Percentiles rank a stretch among this genome's conserved stretches.
Evolutionary conservation across 2,888 invertebrate genomes (phyloP).

Genomic region (Agapostemon virescens): DNA sequence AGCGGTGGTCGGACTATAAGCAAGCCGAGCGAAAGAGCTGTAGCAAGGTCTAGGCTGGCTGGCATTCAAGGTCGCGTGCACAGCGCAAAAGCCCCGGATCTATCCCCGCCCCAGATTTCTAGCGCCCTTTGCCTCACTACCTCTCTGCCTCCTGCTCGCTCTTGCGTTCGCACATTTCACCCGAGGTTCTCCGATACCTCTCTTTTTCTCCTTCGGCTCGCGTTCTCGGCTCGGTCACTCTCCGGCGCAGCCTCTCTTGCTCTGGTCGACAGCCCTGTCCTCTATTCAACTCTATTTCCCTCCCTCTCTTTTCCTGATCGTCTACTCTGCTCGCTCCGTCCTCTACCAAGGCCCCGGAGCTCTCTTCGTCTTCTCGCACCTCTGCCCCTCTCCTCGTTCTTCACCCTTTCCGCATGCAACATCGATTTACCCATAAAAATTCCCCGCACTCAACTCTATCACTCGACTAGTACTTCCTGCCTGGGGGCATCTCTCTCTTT

Average conservation of each 20-base stretch:
- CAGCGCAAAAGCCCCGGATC: conserved; percentile 72
- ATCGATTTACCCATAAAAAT: conserved; percentile 80
- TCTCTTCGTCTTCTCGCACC: conserved; percentile 19
- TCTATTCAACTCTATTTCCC: not conserved
- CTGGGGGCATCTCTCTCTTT: conserved; percentile 66
- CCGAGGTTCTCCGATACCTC: conserved; percentile 4
- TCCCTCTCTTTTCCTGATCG: conserved; percentile 13
- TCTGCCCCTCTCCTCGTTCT: conserved; percentile 26
- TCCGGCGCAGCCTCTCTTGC: conserved; percentile 23
- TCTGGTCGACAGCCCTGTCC: conserved; percentile 8
- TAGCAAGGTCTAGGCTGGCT: conserved; percentile 78
- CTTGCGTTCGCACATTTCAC: conserved; percentile 38
- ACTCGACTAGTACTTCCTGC: conserved; percentile 78
- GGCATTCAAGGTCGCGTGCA: conserved; percentile 77
- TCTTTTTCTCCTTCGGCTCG: not conserved
- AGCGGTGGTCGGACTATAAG: conserved; percentile 64
- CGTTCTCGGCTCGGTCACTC: conserved; percentile 26
- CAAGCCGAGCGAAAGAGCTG: conserved; percentile 66
- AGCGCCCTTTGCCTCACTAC: conserved; percentile 64
- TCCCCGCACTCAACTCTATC: conserved; percentile 76
- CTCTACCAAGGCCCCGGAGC: conserved; percentile 1
- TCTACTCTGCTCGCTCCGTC: not conserved
- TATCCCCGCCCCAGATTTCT: conserved; percentile 68
- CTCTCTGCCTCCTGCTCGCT: conserved; percentile 21
- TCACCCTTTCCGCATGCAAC: conserved; percentile 68